phyloP scores from a whole-genome alignment of 2,888 invertebrate species.

The Drosophila bunnanda region DNA sequence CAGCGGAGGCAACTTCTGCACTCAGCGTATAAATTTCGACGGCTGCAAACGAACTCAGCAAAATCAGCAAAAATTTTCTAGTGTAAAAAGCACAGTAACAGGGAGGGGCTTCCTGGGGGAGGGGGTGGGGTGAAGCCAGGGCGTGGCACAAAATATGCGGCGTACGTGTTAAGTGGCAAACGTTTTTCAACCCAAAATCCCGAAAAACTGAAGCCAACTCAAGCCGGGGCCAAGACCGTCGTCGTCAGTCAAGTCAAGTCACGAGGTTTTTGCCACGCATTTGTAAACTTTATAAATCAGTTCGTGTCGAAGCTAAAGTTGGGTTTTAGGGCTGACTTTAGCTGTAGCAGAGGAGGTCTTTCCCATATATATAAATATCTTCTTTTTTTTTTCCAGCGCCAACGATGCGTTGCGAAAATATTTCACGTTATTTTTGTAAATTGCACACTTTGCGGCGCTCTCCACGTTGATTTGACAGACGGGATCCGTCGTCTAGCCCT shows the following conservation, averaged over 20 bases:
- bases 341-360: neutral
- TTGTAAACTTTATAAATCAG: slow-evolving; percentile 79
- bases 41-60: slow-evolving; percentile 58
- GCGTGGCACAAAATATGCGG: slow-evolving; percentile 77
- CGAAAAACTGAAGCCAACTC: slow-evolving; percentile 41
- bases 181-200: slow-evolving; percentile 70
- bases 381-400: slow-evolving; percentile 14
- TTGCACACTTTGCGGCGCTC: slow-evolving; percentile 75
- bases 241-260: slow-evolving; percentile 68
- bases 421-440: slow-evolving; percentile 65
- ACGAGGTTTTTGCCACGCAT: slow-evolving; percentile 80
- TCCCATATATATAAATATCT: neutral
- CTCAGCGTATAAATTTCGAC: slow-evolving; percentile 67
- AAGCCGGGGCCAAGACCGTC: slow-evolving; percentile 36
- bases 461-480: slow-evolving; percentile 69
- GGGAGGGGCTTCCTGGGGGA: neutral
- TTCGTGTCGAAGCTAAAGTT: slow-evolving; percentile 76
- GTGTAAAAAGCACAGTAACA: slow-evolving; percentile 57
- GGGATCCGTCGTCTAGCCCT: slow-evolving; percentile 25
- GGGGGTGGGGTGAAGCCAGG: neutral
- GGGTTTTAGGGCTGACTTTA: slow-evolving; percentile 36
- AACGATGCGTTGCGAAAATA: slow-evolving; percentile 64
- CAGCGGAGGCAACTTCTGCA: slow-evolving; percentile 54
- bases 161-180: slow-evolving; percentile 80
- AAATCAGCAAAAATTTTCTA: slow-evolving; percentile 74